Evolutionary conservation across 2,888 invertebrate species (phyloP).

Genomic region (Flabesymbios commensalis): DNA sequence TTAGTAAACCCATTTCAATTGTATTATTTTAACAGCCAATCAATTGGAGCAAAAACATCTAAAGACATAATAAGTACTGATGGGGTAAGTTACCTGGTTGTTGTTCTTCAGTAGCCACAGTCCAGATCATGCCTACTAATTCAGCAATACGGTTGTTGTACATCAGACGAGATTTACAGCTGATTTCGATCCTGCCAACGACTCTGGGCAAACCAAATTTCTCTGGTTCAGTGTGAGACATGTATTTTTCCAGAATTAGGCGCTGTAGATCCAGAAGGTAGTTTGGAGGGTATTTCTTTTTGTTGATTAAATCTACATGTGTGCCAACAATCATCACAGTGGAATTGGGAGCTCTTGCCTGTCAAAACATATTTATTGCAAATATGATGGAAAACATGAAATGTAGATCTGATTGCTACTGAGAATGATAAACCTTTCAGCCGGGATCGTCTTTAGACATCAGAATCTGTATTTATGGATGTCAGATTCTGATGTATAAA

Average conservation of each 20-base stretch:
- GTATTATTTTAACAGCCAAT: background rate
- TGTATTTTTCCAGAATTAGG: conserved; percentile 70
- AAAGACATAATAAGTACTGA: background rate
- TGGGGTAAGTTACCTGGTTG: conserved; percentile 75
- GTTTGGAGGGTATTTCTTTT: conserved; percentile 63
- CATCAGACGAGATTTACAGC: conserved; percentile 74
- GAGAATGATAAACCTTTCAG: too few relatives aligned
- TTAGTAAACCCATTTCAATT: too few relatives aligned
- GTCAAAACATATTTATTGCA: too few relatives aligned
- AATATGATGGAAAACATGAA: too few relatives aligned
- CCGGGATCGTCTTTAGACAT: too few relatives aligned
- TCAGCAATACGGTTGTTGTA: conserved; percentile 79
- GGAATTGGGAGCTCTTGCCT: conserved; percentile 36
- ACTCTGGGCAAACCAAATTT: conserved; percentile 93
- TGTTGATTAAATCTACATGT: conserved; percentile 78
- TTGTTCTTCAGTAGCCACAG: conserved; percentile 86
- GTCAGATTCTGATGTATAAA: too few relatives aligned
- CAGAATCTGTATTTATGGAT: too few relatives aligned
- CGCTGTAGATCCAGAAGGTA: conserved; percentile 78
- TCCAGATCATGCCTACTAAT: conserved; percentile 89
- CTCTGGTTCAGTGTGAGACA: conserved; percentile 89
- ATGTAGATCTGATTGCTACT: too few relatives aligned
- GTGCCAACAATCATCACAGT: conserved; percentile 39
- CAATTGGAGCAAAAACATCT: background rate
- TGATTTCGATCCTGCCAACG: conserved; percentile 81